Percentiles rank a stretch among this genome's conserved stretches.
phyloP scores from a whole-genome alignment of 1,140 invertebrate genomes.

The Eufriesea mexicana region DNA sequence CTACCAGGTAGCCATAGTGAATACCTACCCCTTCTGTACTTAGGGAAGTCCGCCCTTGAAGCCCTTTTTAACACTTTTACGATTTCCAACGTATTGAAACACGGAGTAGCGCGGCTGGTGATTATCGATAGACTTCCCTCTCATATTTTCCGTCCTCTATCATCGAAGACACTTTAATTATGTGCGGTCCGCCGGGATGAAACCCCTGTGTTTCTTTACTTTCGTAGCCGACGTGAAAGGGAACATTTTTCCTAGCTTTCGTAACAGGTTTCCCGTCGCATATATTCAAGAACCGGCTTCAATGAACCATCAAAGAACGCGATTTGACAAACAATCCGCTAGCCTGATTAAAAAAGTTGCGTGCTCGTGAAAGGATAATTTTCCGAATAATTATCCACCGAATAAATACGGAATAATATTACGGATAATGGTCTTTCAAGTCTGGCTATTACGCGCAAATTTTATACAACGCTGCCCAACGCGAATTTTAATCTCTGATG shows the following conservation, averaged over 20 bases:
- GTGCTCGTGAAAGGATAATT: not conserved
- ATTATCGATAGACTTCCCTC: slow-evolving; percentile 20
- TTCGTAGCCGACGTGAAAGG: not conserved
- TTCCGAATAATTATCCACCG: not conserved
- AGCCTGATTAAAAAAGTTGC: not conserved
- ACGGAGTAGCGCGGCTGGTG: slow-evolving; percentile 17
- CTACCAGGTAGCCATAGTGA: slow-evolving; percentile 54
- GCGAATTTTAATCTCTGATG: too few species aligned
- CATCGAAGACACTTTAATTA: slow-evolving; percentile 52
- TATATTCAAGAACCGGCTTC: slow-evolving; percentile 4
- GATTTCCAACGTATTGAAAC: slow-evolving; percentile 71
- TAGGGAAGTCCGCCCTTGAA: slow-evolving; percentile 57
- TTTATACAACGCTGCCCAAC: too few species aligned
- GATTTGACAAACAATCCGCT: not conserved
- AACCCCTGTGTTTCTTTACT: slow-evolving; percentile 22
- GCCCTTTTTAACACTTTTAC: slow-evolving; percentile 69
- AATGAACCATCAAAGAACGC: not conserved
- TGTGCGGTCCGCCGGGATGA: slow-evolving; percentile 17
- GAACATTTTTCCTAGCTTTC: slow-evolving; percentile 14
- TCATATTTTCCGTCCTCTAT: slow-evolving; percentile 32
- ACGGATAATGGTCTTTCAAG: too few species aligned
- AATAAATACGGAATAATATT: too few species aligned
- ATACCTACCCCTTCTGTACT: slow-evolving; percentile 48
- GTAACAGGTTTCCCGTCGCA: not conserved
- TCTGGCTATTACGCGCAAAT: too few species aligned